These are phyloP conservation scores for Tenodera sinensis DNA, from an alignment of 2,888 invertebrate genomes.

Conservation along the genomic window DNA sequence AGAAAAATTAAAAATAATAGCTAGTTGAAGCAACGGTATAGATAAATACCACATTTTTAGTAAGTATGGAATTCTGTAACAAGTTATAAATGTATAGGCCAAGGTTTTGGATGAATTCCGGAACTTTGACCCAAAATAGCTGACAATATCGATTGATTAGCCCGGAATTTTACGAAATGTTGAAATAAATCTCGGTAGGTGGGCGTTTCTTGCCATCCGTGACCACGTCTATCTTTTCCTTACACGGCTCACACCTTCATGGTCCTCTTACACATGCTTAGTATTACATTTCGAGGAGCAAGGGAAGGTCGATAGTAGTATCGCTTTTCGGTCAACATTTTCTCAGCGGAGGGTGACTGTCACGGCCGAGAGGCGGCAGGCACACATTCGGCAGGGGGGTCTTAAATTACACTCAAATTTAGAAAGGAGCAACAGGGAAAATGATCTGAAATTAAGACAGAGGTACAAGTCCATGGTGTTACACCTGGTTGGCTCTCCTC, in stretches of 20 bases:
- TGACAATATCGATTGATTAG: too few relatives aligned
- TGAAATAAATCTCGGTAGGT: too few relatives aligned
- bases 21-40: too few relatives aligned
- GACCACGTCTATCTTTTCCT: not conserved
- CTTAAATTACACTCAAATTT: not conserved
- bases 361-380: not conserved
- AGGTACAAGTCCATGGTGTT: not conserved
- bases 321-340: not conserved
- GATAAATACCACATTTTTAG: too few relatives aligned
- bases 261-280: not conserved
- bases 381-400: not conserved
- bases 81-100: too few relatives aligned
- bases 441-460: not conserved
- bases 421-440: not conserved
- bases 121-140: too few relatives aligned
- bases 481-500: not conserved
- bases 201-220: not conserved
- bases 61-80: too few relatives aligned
- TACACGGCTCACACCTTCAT: not conserved
- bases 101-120: too few relatives aligned
- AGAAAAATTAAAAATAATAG: too few relatives aligned
- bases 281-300: not conserved
- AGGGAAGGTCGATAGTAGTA: not conserved
- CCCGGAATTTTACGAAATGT: too few relatives aligned
- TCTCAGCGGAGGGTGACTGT: not conserved